Conservation (phyloP, 2,113 vertebrate genomes). For the Gorsachius goisagi region DNA sequence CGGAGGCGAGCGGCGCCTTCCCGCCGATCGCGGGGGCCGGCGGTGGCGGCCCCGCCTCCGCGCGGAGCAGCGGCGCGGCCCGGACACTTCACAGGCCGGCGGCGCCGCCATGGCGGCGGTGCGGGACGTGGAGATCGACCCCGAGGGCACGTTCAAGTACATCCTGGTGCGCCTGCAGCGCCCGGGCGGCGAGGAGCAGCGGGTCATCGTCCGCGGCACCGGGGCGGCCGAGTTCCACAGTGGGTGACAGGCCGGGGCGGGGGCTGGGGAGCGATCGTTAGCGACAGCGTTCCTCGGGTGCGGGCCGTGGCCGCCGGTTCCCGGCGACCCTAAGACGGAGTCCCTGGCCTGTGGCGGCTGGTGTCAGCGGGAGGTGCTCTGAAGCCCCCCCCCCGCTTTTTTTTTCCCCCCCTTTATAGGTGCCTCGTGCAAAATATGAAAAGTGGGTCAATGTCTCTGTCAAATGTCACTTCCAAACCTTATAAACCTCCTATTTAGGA, state of each 20-base stretch:
- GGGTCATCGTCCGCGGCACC: slow-evolving; percentile 86
- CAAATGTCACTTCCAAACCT: neutral
- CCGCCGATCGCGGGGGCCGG: neutral
- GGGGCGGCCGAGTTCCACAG: slow-evolving; percentile 88
- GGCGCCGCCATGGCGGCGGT: slow-evolving; percentile 59
- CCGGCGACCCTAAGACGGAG: neutral
- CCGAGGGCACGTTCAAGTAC: slow-evolving; percentile 88
- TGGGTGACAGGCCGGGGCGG: slow-evolving; percentile 60
- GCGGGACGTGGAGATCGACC: slow-evolving; percentile 79
- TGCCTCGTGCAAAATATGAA: rapidly evolving
- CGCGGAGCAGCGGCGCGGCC: neutral
- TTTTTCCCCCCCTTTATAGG: rapidly evolving
- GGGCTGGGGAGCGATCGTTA: neutral
- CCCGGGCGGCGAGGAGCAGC: slow-evolving; percentile 71
- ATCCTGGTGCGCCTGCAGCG: slow-evolving; percentile 81
- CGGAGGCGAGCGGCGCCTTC: neutral
- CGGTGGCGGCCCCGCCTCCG: neutral
- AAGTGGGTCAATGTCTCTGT: rapidly evolving
- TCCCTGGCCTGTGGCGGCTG: neutral
- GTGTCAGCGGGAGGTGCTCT: neutral
- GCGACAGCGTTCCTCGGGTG: too few species aligned
- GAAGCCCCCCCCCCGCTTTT: rapidly evolving
- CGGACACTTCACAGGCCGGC: neutral
- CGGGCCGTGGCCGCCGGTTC: neutral
- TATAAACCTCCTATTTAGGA: neutral